A percentile compares a stretch with the other conserved stretches of the same genome.
Conservation (phyloP, 2,888 invertebrate species). For the Trissoscelio sp. region DNA sequence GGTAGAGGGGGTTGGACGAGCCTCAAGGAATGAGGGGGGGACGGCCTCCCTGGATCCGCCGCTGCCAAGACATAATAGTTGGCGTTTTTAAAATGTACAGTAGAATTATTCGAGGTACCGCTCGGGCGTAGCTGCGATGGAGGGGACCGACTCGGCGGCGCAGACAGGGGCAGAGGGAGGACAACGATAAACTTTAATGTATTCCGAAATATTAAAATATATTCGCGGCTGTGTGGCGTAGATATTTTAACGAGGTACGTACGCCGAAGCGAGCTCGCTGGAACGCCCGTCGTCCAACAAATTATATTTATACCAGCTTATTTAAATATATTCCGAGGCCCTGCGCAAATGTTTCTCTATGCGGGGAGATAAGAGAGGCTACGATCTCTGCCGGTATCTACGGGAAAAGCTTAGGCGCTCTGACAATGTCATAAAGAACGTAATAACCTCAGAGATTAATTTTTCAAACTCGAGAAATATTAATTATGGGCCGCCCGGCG, state of each 20-base stretch:
- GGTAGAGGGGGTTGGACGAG: no score
- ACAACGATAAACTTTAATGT: slow-evolving; percentile 83
- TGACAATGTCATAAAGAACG: slow-evolving; percentile 69
- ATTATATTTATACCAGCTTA: slow-evolving; percentile 81
- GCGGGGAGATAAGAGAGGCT: slow-evolving; percentile 70
- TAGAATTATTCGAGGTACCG: slow-evolving; percentile 63
- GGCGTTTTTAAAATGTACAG: slow-evolving; percentile 59
- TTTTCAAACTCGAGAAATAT: slow-evolving; percentile 70
- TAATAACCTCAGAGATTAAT: slow-evolving; percentile 69
- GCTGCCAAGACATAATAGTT: slow-evolving; percentile 50
- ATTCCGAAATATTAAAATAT: slow-evolving; percentile 84
- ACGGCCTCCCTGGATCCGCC: no score
- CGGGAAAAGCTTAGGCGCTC: slow-evolving; percentile 65
- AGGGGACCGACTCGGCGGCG: slow-evolving; percentile 33
- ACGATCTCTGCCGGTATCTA: slow-evolving; percentile 64
- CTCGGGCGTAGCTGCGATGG: slow-evolving; percentile 19
- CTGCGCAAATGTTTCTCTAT: slow-evolving; percentile 74
- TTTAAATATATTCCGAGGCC: slow-evolving; percentile 79
- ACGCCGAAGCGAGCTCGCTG: slow-evolving; percentile 69
- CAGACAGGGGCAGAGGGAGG: slow-evolving; percentile 69
- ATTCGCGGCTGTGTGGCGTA: slow-evolving; percentile 81
- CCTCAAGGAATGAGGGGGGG: no score
- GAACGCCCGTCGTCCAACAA: slow-evolving; percentile 75
- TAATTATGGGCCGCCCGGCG: slow-evolving; percentile 65
- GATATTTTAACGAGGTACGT: slow-evolving; percentile 82